These are phyloP conservation scores for Acanthaster planci DNA, from an alignment of 35 echinoderm and acorn worm species.

Conservation along the genomic window DNA sequence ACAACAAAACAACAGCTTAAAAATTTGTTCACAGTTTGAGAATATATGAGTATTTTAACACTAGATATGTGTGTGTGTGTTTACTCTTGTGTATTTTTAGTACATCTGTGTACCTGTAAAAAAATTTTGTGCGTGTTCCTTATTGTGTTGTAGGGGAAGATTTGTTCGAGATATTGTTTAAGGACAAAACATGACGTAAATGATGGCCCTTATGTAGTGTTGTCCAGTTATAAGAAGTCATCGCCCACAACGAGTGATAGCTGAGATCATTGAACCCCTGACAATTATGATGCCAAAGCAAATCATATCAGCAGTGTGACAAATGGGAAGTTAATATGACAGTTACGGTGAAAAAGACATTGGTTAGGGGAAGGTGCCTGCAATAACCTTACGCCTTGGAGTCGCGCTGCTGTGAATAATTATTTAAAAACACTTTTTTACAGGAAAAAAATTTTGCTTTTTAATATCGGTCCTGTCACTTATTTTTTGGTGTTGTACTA, in stretches of 20 bases:
- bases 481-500: too few relatives aligned
- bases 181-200: too few relatives aligned
- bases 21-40: too few relatives aligned
- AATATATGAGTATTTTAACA: too few relatives aligned
- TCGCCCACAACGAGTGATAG: neutral
- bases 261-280: conserved; percentile 9
- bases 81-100: too few relatives aligned
- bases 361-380: neutral
- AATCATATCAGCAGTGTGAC: conserved; percentile 11
- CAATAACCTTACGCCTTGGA: neutral
- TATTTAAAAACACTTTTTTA: too few relatives aligned
- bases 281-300: conserved; percentile 25
- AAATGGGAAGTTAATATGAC: conserved; percentile 26
- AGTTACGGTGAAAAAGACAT: conserved; percentile 27
- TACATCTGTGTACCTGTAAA: neutral
- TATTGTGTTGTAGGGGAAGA: neutral
- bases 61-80: too few relatives aligned
- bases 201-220: too few relatives aligned
- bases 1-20: too few relatives aligned
- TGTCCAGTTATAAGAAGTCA: neutral
- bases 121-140: neutral
- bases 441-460: too few relatives aligned
- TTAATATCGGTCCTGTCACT: too few relatives aligned
- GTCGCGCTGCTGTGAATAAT: too few relatives aligned
- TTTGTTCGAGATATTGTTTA: neutral